Conservation (phyloP, 2,113 vertebrate species). For the Nothocercus nigrocapillus region DNA sequence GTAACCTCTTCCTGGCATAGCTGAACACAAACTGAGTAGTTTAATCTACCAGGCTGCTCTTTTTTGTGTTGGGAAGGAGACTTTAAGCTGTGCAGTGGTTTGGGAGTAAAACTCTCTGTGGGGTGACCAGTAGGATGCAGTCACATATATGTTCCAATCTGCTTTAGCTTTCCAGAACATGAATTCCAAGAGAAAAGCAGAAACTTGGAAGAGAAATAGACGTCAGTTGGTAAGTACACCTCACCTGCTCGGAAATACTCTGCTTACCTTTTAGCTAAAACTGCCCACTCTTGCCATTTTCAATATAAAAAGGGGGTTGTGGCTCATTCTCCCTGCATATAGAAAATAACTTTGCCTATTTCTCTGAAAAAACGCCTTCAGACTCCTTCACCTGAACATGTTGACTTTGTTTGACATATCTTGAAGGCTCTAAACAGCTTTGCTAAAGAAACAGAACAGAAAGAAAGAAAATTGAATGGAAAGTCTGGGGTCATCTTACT, state of each 20-base stretch:
- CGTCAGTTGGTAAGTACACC: conserved; percentile 88
- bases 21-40: neutral
- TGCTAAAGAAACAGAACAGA: neutral
- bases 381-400: neutral
- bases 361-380: neutral
- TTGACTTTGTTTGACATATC: neutral
- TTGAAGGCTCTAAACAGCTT: neutral
- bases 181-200: conserved; percentile 99
- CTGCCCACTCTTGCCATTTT: neutral
- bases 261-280: neutral
- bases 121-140: neutral
- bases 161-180: conserved; percentile 96
- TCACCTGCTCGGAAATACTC: neutral
- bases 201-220: conserved; percentile 98
- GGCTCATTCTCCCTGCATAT: neutral
- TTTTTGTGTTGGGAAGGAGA: neutral
- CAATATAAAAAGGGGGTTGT: neutral
- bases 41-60: neutral
- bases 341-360: neutral
- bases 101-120: neutral
- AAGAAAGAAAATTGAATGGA: too few relatives aligned
- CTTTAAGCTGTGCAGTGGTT: neutral
- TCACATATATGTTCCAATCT: neutral
- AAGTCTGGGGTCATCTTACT: neutral
- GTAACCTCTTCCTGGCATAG: neutral